Evolutionary conservation across 2,888 invertebrate species (phyloP).

Genomic region (Liodrosophila aerea): DNA sequence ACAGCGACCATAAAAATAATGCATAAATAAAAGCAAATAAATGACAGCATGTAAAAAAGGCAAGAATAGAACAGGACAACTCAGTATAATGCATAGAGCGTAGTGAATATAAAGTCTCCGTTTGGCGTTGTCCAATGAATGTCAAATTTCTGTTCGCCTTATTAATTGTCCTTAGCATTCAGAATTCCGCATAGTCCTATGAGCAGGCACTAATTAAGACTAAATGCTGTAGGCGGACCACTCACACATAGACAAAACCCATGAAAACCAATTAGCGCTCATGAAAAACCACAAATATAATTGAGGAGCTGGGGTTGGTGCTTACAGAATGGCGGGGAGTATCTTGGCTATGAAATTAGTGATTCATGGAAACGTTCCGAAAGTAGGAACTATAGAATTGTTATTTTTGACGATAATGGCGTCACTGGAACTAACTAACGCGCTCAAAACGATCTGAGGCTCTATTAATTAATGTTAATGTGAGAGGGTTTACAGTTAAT

Average conservation of each 20-base stretch:
- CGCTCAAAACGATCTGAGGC: no score
- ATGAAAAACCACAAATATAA: slow-evolving; percentile 30
- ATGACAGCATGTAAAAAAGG: slow-evolving; percentile 66
- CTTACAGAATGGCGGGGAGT: slow-evolving; percentile 8
- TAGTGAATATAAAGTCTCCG: slow-evolving; percentile 40
- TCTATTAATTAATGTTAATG: no score
- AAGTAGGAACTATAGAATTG: slow-evolving; percentile 6
- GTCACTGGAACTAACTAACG: no score
- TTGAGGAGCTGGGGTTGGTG: slow-evolving; percentile 5
- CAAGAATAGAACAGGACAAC: slow-evolving; percentile 15
- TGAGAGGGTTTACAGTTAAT: no score
- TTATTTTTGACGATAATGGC: no score
- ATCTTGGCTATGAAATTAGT: slow-evolving; percentile 17
- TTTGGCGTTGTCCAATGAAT: slow-evolving; percentile 55
- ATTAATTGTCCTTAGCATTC: slow-evolving; percentile 67
- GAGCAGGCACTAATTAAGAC: slow-evolving; percentile 61
- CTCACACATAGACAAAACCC: slow-evolving; percentile 10
- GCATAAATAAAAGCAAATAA: slow-evolving; percentile 76
- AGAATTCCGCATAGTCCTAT: slow-evolving; percentile 27
- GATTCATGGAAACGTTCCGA: slow-evolving; percentile 6
- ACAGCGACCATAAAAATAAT: slow-evolving; percentile 68
- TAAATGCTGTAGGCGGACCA: slow-evolving; percentile 53
- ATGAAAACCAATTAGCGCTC: slow-evolving; percentile 54
- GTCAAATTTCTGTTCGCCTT: slow-evolving; percentile 70
- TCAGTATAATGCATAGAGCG: slow-evolving; percentile 21